These are phyloP conservation scores for Poeciliopsis prolifica DNA, from an alignment of 2,113 vertebrate genomes.

Conservation along the genomic window DNA sequence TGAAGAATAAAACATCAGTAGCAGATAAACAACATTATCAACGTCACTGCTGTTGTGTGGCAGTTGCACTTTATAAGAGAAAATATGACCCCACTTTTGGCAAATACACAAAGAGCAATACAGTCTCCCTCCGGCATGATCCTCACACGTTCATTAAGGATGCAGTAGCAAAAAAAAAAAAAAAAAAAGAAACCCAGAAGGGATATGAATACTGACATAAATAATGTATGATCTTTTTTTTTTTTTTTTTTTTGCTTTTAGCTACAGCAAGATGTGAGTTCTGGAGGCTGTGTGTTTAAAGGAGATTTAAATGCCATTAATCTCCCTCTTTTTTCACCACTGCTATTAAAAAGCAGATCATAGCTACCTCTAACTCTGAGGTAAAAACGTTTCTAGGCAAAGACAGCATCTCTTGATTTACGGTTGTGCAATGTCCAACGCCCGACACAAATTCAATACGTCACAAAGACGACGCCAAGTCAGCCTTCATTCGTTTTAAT, in stretches of 20 bases:
- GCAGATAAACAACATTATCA: background rate
- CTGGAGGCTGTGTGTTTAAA: constrained; percentile 56
- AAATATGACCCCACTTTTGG: constrained; percentile 22
- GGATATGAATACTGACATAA: constrained; percentile 73
- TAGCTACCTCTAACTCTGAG: constrained; percentile 32
- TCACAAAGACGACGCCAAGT: constrained; percentile 12
- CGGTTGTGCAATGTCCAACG: constrained; percentile 1
- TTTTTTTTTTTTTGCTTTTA: constrained; percentile 44
- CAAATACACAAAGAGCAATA: constrained; percentile 36
- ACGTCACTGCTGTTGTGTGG: background rate
- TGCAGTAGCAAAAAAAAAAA: constrained; percentile 46
- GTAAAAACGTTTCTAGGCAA: constrained; percentile 33
- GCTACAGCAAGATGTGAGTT: constrained; percentile 54
- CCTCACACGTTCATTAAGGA: constrained; percentile 63
- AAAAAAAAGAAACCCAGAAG: constrained; percentile 11
- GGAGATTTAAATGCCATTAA: constrained; percentile 60
- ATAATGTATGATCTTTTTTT: constrained; percentile 68
- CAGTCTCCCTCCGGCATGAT: constrained; percentile 23
- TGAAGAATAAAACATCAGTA: background rate
- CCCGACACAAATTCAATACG: constrained; percentile 17
- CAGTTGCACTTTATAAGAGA: background rate
- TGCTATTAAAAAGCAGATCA: constrained; percentile 7
- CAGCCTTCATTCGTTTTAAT: constrained; percentile 72
- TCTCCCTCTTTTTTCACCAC: background rate
- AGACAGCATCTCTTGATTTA: constrained; percentile 20